phyloP scores from a whole-genome alignment of 2,888 invertebrate species.

The Lithodes maja region DNA sequence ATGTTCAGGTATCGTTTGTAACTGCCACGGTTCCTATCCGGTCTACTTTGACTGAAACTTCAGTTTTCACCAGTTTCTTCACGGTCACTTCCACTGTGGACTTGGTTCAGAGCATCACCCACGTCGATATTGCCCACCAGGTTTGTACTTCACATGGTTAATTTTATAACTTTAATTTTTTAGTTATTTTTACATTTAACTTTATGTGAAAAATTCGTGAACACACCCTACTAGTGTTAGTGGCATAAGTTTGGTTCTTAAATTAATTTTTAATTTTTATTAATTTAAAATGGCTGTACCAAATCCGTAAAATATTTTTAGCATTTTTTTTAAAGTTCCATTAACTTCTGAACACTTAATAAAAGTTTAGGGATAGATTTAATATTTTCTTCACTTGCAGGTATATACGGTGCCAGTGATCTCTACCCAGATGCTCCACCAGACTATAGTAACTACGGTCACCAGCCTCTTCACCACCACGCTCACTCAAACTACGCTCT shows the following conservation, averaged over 20 bases:
- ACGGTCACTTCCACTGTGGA: background rate
- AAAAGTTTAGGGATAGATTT: no score
- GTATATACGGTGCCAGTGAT: background rate
- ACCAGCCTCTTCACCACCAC: background rate
- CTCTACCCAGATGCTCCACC: background rate
- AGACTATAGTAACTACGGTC: background rate
- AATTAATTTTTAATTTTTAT: no score
- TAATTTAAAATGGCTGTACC: no score
- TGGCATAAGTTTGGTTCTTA: no score
- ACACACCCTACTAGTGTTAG: background rate
- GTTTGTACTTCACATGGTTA: background rate
- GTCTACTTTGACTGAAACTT: background rate
- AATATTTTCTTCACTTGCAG: background rate
- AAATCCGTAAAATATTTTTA: no score
- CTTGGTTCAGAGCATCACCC: slow-evolving; percentile 12
- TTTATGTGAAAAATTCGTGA: background rate
- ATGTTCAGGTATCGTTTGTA: background rate
- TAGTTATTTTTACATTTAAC: background rate
- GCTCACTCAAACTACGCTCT: background rate
- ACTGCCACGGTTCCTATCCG: background rate
- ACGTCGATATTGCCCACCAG: background rate
- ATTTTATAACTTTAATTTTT: no score
- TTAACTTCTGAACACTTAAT: background rate
- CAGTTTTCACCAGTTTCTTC: background rate
- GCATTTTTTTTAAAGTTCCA: no score